phyloP scores from a whole-genome alignment of 2,888 invertebrate genomes.

The Daptonema setosum region DNA sequence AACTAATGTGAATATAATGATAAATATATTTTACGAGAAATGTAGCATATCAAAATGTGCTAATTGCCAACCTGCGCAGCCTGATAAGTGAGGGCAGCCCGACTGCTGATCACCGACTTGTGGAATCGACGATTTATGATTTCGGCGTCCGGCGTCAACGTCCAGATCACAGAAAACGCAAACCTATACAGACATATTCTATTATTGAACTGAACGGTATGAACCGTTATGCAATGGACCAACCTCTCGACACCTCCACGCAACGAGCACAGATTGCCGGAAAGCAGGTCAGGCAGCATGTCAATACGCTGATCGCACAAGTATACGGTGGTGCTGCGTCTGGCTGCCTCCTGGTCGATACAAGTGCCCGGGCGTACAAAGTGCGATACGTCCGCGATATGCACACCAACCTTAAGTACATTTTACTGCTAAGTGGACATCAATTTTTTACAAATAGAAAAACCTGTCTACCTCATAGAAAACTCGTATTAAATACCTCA shows the following conservation, averaged over 20 bases:
- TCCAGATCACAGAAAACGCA: slow-evolving; percentile 90
- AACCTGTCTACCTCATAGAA: too few relatives aligned
- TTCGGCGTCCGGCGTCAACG: slow-evolving; percentile 53
- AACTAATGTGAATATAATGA: not conserved
- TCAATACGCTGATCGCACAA: slow-evolving; percentile 55
- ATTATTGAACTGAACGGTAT: not conserved
- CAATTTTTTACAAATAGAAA: not conserved
- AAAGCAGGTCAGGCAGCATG: slow-evolving; percentile 51
- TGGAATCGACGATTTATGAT: slow-evolving; percentile 43
- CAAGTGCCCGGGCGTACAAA: slow-evolving; percentile 72
- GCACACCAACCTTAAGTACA: slow-evolving; percentile 57
- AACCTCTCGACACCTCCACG: slow-evolving; percentile 59
- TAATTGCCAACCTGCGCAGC: slow-evolving; percentile 44
- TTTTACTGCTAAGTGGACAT: slow-evolving; percentile 3
- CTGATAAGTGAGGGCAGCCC: slow-evolving; percentile 81
- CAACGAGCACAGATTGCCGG: slow-evolving; percentile 82
- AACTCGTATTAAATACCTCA: too few relatives aligned
- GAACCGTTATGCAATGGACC: not conserved
- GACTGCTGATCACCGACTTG: slow-evolving; percentile 65
- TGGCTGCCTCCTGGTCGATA: slow-evolving; percentile 70
- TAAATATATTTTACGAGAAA: too few relatives aligned
- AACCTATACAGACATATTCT: slow-evolving; percentile 32
- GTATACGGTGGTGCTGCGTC: slow-evolving; percentile 87
- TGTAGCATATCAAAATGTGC: too few relatives aligned
- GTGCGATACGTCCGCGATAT: slow-evolving; percentile 94